Percentiles rank a stretch among this genome's conserved stretches.
These are phyloP conservation scores for Bombus sylvicola DNA, from an alignment of 1,140 invertebrate genomes.

Conservation along the genomic window DNA sequence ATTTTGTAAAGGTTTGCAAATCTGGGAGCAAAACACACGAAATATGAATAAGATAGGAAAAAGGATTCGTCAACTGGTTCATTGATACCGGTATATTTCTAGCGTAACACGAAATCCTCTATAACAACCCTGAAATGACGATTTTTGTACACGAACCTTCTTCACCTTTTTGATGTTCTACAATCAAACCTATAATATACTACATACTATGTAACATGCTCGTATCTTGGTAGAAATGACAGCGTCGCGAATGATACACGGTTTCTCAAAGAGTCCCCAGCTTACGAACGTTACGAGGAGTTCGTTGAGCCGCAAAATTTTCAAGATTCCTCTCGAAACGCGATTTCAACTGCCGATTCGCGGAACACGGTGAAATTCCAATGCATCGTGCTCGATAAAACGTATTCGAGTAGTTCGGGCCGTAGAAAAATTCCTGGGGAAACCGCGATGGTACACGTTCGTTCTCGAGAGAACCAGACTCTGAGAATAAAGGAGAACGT, in stretches of 20 bases:
- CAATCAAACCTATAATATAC: background rate
- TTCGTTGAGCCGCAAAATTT: background rate
- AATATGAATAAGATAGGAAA: too few species aligned
- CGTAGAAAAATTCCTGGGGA: background rate
- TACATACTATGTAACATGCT: background rate
- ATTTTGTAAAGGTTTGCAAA: too few species aligned
- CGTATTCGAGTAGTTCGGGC: background rate
- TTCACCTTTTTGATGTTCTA: background rate
- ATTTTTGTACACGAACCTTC: too few species aligned
- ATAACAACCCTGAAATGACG: too few species aligned
- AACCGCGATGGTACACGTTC: background rate
- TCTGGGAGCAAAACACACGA: too few species aligned
- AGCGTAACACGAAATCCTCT: too few species aligned
- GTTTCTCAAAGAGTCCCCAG: background rate
- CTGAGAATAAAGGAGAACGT: background rate
- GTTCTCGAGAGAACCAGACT: background rate
- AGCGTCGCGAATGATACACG: background rate
- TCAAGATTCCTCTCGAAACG: background rate
- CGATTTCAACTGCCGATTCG: background rate
- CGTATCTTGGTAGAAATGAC: background rate
- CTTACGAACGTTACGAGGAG: background rate
- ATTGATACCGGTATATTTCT: too few species aligned
- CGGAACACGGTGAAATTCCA: background rate
- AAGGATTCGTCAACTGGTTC: too few species aligned
- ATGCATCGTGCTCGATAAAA: background rate